Base-by-base conservation (phyloP, 92 coral and sea anemone species). In the Paramuricea clavata region DNA sequence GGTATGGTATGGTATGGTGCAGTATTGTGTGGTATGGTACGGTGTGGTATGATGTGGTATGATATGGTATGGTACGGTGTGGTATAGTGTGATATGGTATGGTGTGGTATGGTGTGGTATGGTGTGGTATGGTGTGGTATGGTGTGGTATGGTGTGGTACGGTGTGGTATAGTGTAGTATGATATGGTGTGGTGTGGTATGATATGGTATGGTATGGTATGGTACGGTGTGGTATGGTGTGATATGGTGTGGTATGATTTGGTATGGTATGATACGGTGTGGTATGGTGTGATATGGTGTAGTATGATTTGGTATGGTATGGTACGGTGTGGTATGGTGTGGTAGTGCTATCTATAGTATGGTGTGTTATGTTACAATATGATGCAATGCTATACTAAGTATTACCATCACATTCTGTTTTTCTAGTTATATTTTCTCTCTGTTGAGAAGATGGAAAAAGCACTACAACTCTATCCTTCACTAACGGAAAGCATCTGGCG, bases 401-500 rank as follows among this genome's bases (percentile, higher is more conserved):
- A 27, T 43, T 69, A 31, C 19, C 13, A 6, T 12, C 77, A 12
- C 49, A 49, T 6, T 34, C 12, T 49, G 1, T 35, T 49, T 7
- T 49, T 65, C 57, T 26, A 96, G 99, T 88, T 94, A 41, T 94
- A 89, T 75, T 96, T 91, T 23, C 92, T 96, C 50, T 92, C 97
- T 12, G 84, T 82, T 56, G 90, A 84, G 5, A 88, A 94, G 64
- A 93, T 96, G 95, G 57, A 25, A 25, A 64, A 88, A 50, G 90
- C 92, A 12, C 88, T 94, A 91, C 77, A 44, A 42, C 82, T 57
- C 25, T 91, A 87, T 50, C 95, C 93, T 12, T 81, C 83, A 10
- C 97, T 96, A 4, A 75, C 83, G 30, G 92, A 94, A 64, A 77
- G 92, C 36, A 76, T 96, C 54, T 96, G 99, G 99, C 93, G 91